Conservation (phyloP, 2,888 invertebrate genomes). For the Mythimna vitellina region DNA sequence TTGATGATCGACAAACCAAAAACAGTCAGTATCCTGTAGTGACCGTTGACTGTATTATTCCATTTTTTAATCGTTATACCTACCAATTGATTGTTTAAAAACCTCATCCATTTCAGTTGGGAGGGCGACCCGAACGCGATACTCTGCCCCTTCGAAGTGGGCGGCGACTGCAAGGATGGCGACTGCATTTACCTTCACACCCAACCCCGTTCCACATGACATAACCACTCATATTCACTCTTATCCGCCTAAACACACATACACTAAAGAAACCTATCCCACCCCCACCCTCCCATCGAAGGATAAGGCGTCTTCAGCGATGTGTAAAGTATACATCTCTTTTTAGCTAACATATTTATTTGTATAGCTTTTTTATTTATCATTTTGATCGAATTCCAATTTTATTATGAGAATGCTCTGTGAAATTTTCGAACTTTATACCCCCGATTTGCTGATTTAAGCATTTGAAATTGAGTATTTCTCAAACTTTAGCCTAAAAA, state of each 20-base stretch:
- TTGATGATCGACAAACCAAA: too few species aligned
- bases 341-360: conserved; percentile 59
- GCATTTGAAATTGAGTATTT: too few species aligned
- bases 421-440: too few species aligned
- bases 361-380: conserved; percentile 38
- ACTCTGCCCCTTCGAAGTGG: conserved; percentile 88
- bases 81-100: conserved; percentile 42
- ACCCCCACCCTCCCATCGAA: conserved; percentile 62
- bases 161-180: conserved; percentile 87
- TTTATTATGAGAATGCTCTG: not conserved
- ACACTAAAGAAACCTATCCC: conserved; percentile 59
- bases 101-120: conserved; percentile 83
- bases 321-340: conserved; percentile 86
- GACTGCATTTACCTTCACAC: conserved; percentile 89
- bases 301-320: conserved; percentile 78
- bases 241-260: conserved; percentile 67
- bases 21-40: too few species aligned
- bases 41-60: not conserved
- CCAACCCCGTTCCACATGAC: conserved; percentile 79
- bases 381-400: not conserved
- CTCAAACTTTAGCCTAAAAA: too few species aligned
- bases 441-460: too few species aligned
- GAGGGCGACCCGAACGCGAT: conserved; percentile 86
- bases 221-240: conserved; percentile 65
- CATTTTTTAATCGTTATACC: not conserved